phyloP scores from a whole-genome alignment of 2,888 invertebrate genomes.

The Cephus nigrinus region DNA sequence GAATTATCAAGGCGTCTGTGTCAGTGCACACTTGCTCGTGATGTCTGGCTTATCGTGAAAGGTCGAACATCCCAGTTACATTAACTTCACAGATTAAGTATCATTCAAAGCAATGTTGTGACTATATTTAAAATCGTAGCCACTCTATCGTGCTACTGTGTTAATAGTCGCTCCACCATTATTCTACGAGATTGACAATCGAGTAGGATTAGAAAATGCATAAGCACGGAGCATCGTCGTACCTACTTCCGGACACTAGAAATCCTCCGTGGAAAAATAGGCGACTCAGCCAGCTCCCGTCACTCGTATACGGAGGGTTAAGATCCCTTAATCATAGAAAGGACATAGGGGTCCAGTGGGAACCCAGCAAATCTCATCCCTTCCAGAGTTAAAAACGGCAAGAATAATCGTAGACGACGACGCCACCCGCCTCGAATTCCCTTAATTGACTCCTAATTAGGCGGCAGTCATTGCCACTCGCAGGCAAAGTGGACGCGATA shows the following conservation, averaged over 20 bases:
- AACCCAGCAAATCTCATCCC: too few relatives aligned
- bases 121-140: slow-evolving; percentile 55
- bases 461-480: background rate
- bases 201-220: background rate
- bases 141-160: slow-evolving; percentile 10
- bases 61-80: slow-evolving; percentile 63
- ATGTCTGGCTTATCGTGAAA: slow-evolving; percentile 57
- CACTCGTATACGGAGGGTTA: background rate
- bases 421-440: background rate
- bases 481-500: background rate
- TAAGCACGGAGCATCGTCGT: background rate
- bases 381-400: too few relatives aligned
- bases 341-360: too few relatives aligned
- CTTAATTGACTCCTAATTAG: background rate
- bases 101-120: slow-evolving; percentile 57
- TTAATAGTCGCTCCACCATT: background rate
- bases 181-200: background rate
- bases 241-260: background rate
- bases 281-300: background rate
- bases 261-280: background rate
- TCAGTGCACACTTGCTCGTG: slow-evolving; percentile 38
- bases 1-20: slow-evolving; percentile 38
- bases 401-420: background rate
- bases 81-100: slow-evolving; percentile 57
- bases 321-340: background rate